These are phyloP conservation scores for Fregata magnificens DNA, from an alignment of 2,113 vertebrate species.

Conservation along the genomic window DNA sequence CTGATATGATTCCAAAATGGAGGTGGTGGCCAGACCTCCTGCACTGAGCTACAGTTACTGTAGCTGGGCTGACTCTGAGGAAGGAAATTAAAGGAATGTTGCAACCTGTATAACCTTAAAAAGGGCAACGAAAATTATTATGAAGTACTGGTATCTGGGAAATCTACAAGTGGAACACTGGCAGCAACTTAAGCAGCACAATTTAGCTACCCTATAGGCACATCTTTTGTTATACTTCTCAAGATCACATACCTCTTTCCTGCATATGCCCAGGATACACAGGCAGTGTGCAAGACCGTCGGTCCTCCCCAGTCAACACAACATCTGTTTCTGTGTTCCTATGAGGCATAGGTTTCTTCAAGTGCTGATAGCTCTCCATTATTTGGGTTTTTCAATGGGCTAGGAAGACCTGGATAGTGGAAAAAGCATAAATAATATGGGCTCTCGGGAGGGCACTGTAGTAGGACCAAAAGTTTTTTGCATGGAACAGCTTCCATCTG, in stretches of 20 bases:
- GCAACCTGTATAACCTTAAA: neutral
- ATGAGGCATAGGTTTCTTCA: neutral
- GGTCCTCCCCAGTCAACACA: neutral
- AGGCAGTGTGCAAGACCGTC: neutral
- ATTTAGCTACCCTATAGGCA: neutral
- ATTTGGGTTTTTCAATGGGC: neutral
- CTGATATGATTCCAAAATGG: neutral
- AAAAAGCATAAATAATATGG: neutral
- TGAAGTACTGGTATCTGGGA: neutral
- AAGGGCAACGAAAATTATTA: neutral
- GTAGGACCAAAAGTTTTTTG: neutral
- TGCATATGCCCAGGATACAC: neutral
- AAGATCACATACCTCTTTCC: neutral
- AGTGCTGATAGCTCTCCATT: neutral
- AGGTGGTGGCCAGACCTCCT: neutral
- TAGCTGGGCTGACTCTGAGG: neutral
- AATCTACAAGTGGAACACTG: neutral
- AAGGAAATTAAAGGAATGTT: neutral
- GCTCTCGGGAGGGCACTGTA: neutral
- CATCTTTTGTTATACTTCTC: neutral
- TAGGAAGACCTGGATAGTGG: neutral
- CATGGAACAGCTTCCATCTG: neutral
- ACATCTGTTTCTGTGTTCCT: neutral
- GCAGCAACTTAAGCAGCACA: neutral
- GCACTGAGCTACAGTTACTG: neutral